Percentiles rank a stretch among this genome's conserved stretches.
These are phyloP conservation scores for Balaeniceps rex DNA, from an alignment of 2,113 vertebrate species.

Conservation along the genomic window DNA sequence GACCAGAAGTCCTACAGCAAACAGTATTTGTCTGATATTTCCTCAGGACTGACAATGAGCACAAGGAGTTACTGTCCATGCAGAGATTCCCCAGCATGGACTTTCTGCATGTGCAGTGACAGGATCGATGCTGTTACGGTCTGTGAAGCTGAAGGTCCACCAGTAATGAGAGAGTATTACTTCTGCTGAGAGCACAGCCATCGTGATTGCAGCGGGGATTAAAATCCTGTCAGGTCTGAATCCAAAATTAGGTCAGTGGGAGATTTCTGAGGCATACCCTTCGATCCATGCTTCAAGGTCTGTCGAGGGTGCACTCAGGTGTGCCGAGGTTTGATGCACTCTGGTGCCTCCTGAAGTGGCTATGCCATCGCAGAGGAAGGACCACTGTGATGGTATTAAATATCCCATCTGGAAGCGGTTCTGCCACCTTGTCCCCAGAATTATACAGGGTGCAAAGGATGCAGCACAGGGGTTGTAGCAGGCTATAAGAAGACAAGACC, in stretches of 20 bases:
- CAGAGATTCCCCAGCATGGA: neutral
- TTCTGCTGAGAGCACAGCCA: conserved; percentile 11
- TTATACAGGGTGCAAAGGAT: neutral
- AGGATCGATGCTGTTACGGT: neutral
- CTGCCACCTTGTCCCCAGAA: neutral
- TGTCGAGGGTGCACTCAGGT: conserved; percentile 21
- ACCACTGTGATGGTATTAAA: neutral
- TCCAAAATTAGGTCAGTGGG: conserved; percentile 18
- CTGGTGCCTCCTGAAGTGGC: conserved; percentile 2
- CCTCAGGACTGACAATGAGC: neutral
- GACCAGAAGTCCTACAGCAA: neutral
- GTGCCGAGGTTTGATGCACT: neutral
- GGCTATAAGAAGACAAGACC: neutral
- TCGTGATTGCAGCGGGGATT: neutral
- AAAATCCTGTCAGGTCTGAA: conserved; percentile 32
- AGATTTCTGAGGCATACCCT: conserved; percentile 34
- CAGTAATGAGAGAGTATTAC: conserved; percentile 9
- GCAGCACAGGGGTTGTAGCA: neutral
- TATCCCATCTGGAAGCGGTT: neutral
- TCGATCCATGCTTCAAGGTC: conserved; percentile 32
- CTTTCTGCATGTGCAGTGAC: neutral
- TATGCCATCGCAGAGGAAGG: neutral
- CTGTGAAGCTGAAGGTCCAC: conserved; percentile 38
- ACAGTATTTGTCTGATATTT: neutral
- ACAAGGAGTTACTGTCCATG: neutral